Conservation (phyloP, 2,113 vertebrate species). For the Oostethus manadensis region DNA sequence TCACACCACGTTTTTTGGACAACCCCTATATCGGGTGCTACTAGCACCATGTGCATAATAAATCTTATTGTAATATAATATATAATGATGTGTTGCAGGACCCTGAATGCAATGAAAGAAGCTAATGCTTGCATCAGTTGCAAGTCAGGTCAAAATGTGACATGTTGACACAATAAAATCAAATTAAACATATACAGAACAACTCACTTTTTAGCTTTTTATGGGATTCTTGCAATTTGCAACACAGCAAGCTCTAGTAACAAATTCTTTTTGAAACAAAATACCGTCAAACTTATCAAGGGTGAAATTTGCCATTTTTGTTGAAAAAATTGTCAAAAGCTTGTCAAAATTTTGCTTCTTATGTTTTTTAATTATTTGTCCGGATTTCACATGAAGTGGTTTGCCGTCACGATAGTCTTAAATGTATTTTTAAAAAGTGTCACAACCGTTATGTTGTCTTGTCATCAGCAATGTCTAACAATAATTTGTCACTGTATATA, state of each 20-base stretch:
- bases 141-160: neutral
- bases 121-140: neutral
- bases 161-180: neutral
- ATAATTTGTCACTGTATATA: constrained; percentile 16
- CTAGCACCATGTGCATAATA: constrained; percentile 6
- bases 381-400: constrained; percentile 26
- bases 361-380: constrained; percentile 11
- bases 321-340: no score
- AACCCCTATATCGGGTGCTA: constrained; percentile 44
- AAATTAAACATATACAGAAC: neutral
- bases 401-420: constrained; percentile 59
- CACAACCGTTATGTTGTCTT: constrained; percentile 29
- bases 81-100: constrained; percentile 10
- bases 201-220: no score
- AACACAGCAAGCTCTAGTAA: no score
- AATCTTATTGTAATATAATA: constrained; percentile 6
- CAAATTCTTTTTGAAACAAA: no score
- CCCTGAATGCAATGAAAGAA: constrained; percentile 5
- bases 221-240: no score
- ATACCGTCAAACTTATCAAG: no score
- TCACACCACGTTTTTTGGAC: constrained; percentile 21
- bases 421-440: constrained; percentile 24
- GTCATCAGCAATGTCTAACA: constrained; percentile 24
- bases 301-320: no score
- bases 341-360: neutral